Conservation (phyloP, 2,797 vertebrate species). For the Urophycis tenuis region DNA sequence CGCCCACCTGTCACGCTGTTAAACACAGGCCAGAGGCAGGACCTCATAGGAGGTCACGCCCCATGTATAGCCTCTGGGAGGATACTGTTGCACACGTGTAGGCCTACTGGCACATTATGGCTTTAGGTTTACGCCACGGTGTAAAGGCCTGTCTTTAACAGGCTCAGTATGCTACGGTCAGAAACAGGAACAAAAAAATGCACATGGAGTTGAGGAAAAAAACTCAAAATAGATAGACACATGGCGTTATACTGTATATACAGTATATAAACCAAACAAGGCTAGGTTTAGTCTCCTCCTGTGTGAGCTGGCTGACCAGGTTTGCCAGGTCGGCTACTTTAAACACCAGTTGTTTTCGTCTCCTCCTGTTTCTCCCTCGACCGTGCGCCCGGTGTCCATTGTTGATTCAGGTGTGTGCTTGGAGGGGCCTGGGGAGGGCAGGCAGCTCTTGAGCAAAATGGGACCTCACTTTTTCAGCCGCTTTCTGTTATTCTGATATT, state of each 20-base stretch:
- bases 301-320: background rate
- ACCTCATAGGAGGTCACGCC: background rate
- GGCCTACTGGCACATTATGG: background rate
- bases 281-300: background rate
- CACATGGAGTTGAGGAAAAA: background rate
- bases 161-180: background rate
- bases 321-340: constrained; percentile 38
- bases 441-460: constrained; percentile 32
- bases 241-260: too few species aligned
- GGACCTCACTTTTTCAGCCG: constrained; percentile 15
- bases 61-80: background rate
- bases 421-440: constrained; percentile 30
- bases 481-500: constrained; percentile 2
- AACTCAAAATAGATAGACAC: background rate
- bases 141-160: background rate
- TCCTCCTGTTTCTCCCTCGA: constrained; percentile 27
- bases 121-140: background rate
- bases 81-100: background rate
- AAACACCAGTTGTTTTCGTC: constrained; percentile 44
- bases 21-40: background rate
- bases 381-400: constrained; percentile 49
- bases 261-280: background rate
- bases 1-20: background rate
- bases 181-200: background rate
- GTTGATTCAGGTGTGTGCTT: constrained; percentile 69